Conservation (phyloP, 2,113 vertebrate genomes). For the Corythornis vintsioides region DNA sequence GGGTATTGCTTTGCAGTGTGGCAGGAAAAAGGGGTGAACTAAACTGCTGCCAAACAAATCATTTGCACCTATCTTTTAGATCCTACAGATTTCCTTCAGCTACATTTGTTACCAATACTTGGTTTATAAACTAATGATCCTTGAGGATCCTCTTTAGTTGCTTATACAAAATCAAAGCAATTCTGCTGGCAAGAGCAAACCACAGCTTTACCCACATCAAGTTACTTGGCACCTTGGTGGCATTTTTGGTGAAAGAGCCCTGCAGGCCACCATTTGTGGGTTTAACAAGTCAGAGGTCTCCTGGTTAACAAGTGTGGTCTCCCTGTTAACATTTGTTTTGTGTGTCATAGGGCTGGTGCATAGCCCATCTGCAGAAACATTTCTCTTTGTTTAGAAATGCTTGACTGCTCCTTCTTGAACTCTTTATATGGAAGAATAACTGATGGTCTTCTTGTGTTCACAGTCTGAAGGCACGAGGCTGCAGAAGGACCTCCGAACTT, state of each 20-base stretch:
- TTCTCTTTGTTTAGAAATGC: neutral
- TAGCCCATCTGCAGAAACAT: neutral
- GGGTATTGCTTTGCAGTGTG: neutral
- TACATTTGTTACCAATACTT: neutral
- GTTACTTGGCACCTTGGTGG: neutral
- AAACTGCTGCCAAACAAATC: neutral
- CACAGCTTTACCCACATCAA: neutral
- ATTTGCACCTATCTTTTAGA: neutral
- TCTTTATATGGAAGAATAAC: neutral
- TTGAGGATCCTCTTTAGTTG: neutral
- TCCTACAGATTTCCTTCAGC: neutral
- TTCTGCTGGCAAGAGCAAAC: neutral
- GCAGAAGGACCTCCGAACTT: conserved; percentile 94
- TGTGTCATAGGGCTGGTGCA: neutral
- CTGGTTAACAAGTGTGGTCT: neutral
- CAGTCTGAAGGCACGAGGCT: conserved; percentile 91
- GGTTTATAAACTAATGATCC: neutral
- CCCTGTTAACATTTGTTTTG: neutral
- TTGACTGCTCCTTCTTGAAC: neutral
- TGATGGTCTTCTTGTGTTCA: neutral
- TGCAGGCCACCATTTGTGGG: neutral
- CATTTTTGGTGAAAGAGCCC: neutral
- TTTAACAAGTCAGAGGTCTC: neutral
- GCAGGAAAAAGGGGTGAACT: neutral
- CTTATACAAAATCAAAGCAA: neutral